Evolutionary conservation across 2,797 vertebrate species (phyloP).

Genomic region (Odontamblyopus lacepedii): DNA sequence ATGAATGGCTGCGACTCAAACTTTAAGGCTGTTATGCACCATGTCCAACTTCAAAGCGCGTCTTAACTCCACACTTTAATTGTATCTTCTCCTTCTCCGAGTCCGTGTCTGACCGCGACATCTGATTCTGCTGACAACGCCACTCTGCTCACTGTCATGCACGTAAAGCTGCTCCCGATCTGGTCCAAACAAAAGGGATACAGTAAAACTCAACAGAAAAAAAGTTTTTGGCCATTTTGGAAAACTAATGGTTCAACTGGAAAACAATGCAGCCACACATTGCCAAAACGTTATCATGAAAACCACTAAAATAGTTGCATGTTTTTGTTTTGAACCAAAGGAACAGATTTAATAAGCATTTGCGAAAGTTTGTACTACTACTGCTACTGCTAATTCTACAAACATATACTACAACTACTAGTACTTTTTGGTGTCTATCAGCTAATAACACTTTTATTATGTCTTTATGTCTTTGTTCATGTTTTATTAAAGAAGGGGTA

Average conservation of each 20-base stretch:
- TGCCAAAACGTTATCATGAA: not conserved
- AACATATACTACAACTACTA: no score
- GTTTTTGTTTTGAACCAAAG: not conserved
- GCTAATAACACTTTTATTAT: no score
- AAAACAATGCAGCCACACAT: not conserved
- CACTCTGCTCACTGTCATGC: slow-evolving; percentile 69
- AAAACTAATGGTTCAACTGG: not conserved
- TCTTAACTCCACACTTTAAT: slow-evolving; percentile 87
- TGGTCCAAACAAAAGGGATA: not conserved
- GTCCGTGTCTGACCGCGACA: slow-evolving; percentile 79
- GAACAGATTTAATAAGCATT: not conserved
- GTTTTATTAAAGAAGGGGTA: no score
- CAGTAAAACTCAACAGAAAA: not conserved
- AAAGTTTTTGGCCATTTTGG: not conserved
- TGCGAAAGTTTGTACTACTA: not conserved
- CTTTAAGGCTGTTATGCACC: slow-evolving; percentile 79
- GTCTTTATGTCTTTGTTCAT: no score
- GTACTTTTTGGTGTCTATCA: no score
- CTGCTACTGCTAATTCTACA: not conserved
- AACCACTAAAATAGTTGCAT: not conserved
- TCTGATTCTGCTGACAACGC: slow-evolving; percentile 87
- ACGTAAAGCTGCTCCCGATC: slow-evolving; percentile 41
- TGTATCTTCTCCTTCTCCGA: slow-evolving; percentile 79
- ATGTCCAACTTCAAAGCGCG: slow-evolving; percentile 86
- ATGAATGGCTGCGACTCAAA: slow-evolving; percentile 74